Percentiles rank a stretch among this genome's conserved stretches.
These are phyloP conservation scores for Blastobasis lacticolella DNA, from an alignment of 2,888 invertebrate species.

Conservation along the genomic window DNA sequence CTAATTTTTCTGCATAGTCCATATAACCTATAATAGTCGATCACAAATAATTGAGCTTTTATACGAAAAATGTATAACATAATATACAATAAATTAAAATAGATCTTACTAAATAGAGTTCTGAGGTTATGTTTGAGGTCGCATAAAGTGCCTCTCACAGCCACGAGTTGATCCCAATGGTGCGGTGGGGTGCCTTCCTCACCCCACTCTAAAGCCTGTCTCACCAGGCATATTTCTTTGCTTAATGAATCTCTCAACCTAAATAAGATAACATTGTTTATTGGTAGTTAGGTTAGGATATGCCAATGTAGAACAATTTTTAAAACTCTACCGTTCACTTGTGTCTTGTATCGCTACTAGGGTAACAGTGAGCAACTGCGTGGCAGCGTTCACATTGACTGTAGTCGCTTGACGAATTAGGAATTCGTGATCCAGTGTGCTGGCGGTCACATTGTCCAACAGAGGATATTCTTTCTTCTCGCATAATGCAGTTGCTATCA, in stretches of 20 bases:
- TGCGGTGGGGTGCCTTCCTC: slow-evolving; percentile 60
- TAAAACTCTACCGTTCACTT: slow-evolving; percentile 48
- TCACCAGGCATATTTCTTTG: slow-evolving; percentile 59
- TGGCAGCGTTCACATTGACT: slow-evolving; percentile 69
- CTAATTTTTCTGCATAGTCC: slow-evolving; percentile 73
- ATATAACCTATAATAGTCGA: slow-evolving; percentile 50
- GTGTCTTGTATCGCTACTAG: slow-evolving; percentile 71
- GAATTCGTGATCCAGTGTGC: slow-evolving; percentile 64
- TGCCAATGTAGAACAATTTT: neutral
- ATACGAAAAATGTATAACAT: too few relatives aligned
- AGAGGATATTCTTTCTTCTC: slow-evolving; percentile 21
- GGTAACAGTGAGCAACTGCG: slow-evolving; percentile 68
- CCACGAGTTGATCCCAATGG: slow-evolving; percentile 66
- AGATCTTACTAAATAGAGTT: slow-evolving; percentile 48
- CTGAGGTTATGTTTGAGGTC: slow-evolving; percentile 61
- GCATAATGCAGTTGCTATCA: slow-evolving; percentile 41
- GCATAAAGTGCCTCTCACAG: slow-evolving; percentile 49
- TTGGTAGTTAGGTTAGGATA: neutral
- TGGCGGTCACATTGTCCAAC: slow-evolving; percentile 24
- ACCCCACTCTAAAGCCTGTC: slow-evolving; percentile 66
- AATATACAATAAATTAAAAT: neutral
- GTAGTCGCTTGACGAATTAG: slow-evolving; percentile 70
- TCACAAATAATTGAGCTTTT: too few relatives aligned
- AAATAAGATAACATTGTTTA: slow-evolving; percentile 4
- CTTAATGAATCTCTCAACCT: slow-evolving; percentile 56